A percentile compares a stretch with the other conserved stretches of the same genome.
phyloP scores from a whole-genome alignment of 2,888 invertebrate species.

The Zygothrica quintamaculata region DNA sequence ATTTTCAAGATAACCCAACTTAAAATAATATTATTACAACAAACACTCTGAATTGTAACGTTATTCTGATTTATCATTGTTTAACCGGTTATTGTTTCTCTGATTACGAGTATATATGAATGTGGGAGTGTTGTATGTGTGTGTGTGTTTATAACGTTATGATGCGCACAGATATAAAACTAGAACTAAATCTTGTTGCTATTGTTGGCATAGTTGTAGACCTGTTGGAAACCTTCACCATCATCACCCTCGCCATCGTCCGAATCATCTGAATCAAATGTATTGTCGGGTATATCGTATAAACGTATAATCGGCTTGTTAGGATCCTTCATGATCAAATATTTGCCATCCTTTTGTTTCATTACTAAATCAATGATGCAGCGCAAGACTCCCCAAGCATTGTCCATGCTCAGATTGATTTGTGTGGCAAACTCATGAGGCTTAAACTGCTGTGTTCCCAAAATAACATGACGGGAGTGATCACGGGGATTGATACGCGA shows the following conservation, averaged over 20 bases:
- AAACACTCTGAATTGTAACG: conserved; percentile 25
- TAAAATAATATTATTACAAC: conserved; percentile 56
- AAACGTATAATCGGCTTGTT: conserved; percentile 99
- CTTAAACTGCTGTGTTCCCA: conserved; percentile 99
- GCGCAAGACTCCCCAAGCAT: conserved; percentile 98
- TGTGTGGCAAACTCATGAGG: conserved; percentile 99
- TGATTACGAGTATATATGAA: conserved; percentile 33
- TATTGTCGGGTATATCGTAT: conserved; percentile 99
- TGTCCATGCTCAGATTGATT: conserved; percentile 99
- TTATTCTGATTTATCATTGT: conserved; percentile 41
- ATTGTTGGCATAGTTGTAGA: conserved; percentile 80
- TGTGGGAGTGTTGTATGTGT: conserved; percentile 23
- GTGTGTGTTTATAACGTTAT: conserved; percentile 22
- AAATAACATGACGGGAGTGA: conserved; percentile 97
- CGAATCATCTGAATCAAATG: conserved; percentile 95
- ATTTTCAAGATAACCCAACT: conserved; percentile 42
- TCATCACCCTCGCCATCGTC: conserved; percentile 83
- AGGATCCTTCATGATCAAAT: conserved; percentile 99
- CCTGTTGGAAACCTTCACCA: conserved; percentile 83
- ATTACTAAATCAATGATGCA: conserved; percentile 99
- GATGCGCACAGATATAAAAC: conserved; percentile 36
- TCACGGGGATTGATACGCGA: conserved; percentile 97
- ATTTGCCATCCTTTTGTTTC: conserved; percentile 98
- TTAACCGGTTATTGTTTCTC: conserved; percentile 54
- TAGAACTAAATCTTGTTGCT: conserved; percentile 65